phyloP scores from a whole-genome alignment of 2,888 invertebrate species.

The Dolichopus griseipennis region DNA sequence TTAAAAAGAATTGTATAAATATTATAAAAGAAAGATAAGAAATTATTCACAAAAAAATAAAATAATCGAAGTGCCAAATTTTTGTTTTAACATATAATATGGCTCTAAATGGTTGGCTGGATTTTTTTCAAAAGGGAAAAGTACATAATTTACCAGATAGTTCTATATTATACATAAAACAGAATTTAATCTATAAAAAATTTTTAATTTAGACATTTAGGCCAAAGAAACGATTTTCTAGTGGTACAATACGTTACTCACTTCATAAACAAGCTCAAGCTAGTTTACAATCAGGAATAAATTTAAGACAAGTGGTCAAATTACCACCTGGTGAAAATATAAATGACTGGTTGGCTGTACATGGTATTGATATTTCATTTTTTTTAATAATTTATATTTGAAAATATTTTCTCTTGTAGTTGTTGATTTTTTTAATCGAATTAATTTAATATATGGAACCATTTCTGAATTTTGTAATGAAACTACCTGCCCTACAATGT shows the following conservation, averaged over 20 bases:
- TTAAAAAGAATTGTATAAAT: background rate
- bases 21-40: no score
- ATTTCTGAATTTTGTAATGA: conserved; percentile 77
- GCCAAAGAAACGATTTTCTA: conserved; percentile 78
- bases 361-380: conserved; percentile 51
- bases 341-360: conserved; percentile 89
- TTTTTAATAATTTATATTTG: background rate
- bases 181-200: background rate
- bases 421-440: conserved; percentile 89
- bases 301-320: conserved; percentile 70
- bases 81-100: conserved; percentile 35
- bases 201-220: conserved; percentile 65
- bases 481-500: conserved; percentile 80
- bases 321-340: conserved; percentile 74
- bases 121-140: conserved; percentile 71
- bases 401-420: conserved; percentile 49
- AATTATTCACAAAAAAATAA: background rate
- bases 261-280: conserved; percentile 87
- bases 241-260: conserved; percentile 77
- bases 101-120: conserved; percentile 62
- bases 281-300: conserved; percentile 79
- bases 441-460: conserved; percentile 85
- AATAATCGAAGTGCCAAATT: background rate
- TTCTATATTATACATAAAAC: background rate
- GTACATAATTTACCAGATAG: conserved; percentile 40